Base-by-base conservation (phyloP, 2,797 vertebrate species). In the Hyperoplus lanceolatus region DNA sequence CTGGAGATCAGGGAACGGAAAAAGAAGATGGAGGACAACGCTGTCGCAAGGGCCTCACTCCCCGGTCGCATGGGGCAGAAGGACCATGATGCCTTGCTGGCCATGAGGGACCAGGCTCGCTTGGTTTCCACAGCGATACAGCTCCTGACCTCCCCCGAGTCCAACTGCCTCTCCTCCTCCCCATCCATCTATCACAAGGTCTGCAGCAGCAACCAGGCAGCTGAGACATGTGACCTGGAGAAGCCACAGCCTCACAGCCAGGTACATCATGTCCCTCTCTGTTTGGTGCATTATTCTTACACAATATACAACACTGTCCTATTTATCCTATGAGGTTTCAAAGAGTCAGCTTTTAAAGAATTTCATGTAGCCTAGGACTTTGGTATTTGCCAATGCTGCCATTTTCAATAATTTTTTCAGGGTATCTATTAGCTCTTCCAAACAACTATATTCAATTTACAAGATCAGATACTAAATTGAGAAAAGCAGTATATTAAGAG, bases 71-170 rank as follows among this genome's bases (percentile, higher is more conserved):
- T 96, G 79, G 95, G 93, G 78, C 87, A 93, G 69, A 96, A 97
- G 88, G 97, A 98, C 88, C 92, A 94, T 3, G 96, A 98, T 80
- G 94, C 82, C n/a, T 93, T 99, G 80, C 91, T 97, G 16, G 96
- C 96, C 73, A 94, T 98, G 78, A 95, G 96, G 79, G 97, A 99
- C 85, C 98, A 99, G 93, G 98, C 97, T 0, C 93, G 90, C 0
- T 93, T 99, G 50, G 96, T 99, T 92, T 97, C 95, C 90, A 97
- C 97, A 70, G 97, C 97, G 1, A 99, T 99, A 5, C 97, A 97
- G 10, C 90, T 98, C 53, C 91, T 99, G 84, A 97, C 96, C 68
- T 95, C 97, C 0, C 96, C 97, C 0, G 96, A 98, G 73, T 95
- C 97, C 45, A 97, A 96, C 0, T 97, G 97, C 88, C 97, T 97